Conservation (phyloP, 2,797 vertebrate species). For the Muraenolepis orangiensis region DNA sequence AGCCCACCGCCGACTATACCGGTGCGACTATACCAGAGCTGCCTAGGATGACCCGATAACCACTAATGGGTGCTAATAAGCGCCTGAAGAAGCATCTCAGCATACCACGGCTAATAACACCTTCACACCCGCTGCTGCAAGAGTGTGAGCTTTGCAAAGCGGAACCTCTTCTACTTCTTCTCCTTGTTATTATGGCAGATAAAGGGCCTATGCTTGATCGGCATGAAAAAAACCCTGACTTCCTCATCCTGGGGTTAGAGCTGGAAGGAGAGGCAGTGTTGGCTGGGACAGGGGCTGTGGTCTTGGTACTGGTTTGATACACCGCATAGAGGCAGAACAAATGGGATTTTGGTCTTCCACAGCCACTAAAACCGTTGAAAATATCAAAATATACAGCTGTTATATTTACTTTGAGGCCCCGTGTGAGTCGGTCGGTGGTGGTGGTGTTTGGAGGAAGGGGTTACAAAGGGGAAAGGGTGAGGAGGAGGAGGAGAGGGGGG, state of each 20-base stretch:
- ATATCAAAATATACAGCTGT: slow-evolving; percentile 68
- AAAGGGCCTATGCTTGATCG: slow-evolving; percentile 16
- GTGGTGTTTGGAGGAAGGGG: slow-evolving; percentile 28
- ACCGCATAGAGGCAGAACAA: slow-evolving; percentile 57
- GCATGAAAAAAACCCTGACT: slow-evolving; percentile 19
- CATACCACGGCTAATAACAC: slow-evolving; percentile 24
- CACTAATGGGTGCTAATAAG: slow-evolving; percentile 54
- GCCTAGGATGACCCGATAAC: slow-evolving; percentile 53
- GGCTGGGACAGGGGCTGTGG: slow-evolving; percentile 49
- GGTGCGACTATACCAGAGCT: slow-evolving; percentile 18
- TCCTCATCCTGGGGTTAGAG: slow-evolving; percentile 40
- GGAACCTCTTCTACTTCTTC: background rate
- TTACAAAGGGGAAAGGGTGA: slow-evolving; percentile 43
- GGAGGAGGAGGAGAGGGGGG: slow-evolving; percentile 22
- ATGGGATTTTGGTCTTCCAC: slow-evolving; percentile 66
- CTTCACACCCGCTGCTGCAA: slow-evolving; percentile 21
- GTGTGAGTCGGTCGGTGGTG: slow-evolving; percentile 36
- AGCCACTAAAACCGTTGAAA: slow-evolving; percentile 65
- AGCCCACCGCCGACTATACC: slow-evolving; percentile 39
- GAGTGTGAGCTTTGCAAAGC: slow-evolving; percentile 26
- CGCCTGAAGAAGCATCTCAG: slow-evolving; percentile 16
- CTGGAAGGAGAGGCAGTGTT: slow-evolving; percentile 42
- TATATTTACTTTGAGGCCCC: slow-evolving; percentile 64
- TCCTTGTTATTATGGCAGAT: slow-evolving; percentile 49
- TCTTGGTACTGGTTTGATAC: slow-evolving; percentile 52